Percentiles rank a stretch among this genome's conserved stretches.
phyloP scores from a whole-genome alignment of 2,797 vertebrate species.

The Pterois miles region DNA sequence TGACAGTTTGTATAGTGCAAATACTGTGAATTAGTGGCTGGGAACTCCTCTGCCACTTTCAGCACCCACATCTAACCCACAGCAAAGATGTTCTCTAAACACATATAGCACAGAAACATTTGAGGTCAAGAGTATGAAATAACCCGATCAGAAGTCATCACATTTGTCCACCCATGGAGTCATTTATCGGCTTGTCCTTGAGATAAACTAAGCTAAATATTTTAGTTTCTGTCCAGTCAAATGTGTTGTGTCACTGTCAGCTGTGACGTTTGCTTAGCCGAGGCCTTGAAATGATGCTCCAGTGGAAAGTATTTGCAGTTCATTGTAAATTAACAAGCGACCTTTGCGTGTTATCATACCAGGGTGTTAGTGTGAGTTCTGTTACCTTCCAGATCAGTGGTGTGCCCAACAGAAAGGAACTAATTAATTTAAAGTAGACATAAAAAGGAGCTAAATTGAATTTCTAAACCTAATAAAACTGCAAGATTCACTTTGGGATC shows the following conservation, averaged over 20 bases:
- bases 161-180: conserved; percentile 1
- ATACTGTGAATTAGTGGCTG: conserved; percentile 5
- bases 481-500: neutral
- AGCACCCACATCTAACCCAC: neutral
- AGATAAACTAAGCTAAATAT: conserved; percentile 41
- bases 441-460: neutral
- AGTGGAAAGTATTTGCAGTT: conserved; percentile 35
- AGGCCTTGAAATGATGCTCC: conserved; percentile 41
- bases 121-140: neutral
- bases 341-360: conserved; percentile 9
- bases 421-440: conserved; percentile 1
- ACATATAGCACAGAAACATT: conserved; percentile 3
- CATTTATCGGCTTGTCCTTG: conserved; percentile 51
- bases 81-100: neutral
- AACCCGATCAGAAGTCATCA: neutral
- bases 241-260: conserved; percentile 42
- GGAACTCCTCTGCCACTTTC: neutral
- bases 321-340: conserved; percentile 20
- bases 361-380: neutral
- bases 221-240: conserved; percentile 47
- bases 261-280: conserved; percentile 9
- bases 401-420: conserved; percentile 8
- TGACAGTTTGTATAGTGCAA: conserved; percentile 43
- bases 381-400: conserved; percentile 15
- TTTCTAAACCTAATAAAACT: neutral